Evolutionary conservation across 2,797 vertebrate species (phyloP).

Genomic region (Mus caroli): DNA sequence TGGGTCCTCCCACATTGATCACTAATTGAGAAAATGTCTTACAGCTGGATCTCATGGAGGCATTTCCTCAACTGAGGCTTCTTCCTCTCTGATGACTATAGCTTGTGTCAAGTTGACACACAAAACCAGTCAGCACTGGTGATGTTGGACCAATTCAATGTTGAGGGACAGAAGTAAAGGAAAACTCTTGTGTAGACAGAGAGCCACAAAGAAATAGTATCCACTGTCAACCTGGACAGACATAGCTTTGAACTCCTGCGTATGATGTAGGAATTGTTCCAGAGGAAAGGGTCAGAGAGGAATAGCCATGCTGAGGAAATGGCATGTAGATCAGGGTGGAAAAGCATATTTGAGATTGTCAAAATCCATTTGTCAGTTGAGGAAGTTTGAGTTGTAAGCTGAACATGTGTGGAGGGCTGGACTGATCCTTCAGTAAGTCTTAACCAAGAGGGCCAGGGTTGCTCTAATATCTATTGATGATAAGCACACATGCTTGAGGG

Average conservation of each 20-base stretch:
- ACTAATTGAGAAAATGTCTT: background rate
- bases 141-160: background rate
- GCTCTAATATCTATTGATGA: background rate
- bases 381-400: background rate
- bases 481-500: background rate
- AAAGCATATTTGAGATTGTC: background rate
- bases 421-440: background rate
- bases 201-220: background rate
- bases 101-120: background rate
- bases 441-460: background rate
- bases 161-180: background rate
- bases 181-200: background rate
- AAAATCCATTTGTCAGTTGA: background rate
- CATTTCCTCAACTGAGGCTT: background rate
- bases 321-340: background rate
- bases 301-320: background rate
- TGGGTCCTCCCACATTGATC: background rate
- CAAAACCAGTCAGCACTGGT: background rate
- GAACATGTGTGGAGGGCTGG: background rate
- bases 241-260: background rate
- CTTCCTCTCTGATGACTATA: background rate
- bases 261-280: background rate
- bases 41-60: background rate
- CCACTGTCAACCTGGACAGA: background rate
- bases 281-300: background rate